Base-by-base conservation (phyloP, 2,888 invertebrate species). In the Lepidonotus clava region DNA sequence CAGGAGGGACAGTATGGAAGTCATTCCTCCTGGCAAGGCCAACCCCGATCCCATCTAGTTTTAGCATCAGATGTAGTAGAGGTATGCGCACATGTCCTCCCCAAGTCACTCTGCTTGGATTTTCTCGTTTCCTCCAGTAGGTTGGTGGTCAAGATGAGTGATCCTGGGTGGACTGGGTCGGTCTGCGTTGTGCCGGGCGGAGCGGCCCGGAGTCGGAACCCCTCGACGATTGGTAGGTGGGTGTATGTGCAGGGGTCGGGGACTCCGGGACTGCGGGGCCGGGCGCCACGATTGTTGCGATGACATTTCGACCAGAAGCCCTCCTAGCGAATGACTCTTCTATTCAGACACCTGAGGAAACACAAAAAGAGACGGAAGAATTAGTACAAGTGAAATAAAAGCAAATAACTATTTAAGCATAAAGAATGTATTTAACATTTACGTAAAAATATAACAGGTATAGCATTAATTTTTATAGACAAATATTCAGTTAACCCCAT, bases 271-370 rank as follows among this genome's bases (percentile, higher is more conserved):
- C n/a, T n/a, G n/a, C n/a, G n/a, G 46, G 46, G 21, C 28, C 5
- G 32, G 28, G 2, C 61, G 2, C 24, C 61, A 28, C 5, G 28
- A 24, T 2, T n/a, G 61, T 61, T 11, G 28, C 61, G 56, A n/a
- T n/a, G n/a, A 61, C 28, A 61, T 61, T 61, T 61, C 61, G 61
- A 61, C 61, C 61, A 61, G 61, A 24, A 61, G 11, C 38, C 8
- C n/a, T 71, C 71, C 5, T 18, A 38, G 71, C 71, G 71, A 71
- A 38, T 1, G 34, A 71, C 38, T 34, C 71, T 71, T 38, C 71
- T 71, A 71, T 6, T 71, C 36, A 36, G 38, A 36, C 34, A 71
- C 38, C 71, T 71, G 71, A 5, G 38, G 38, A 34, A 6, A 71
- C 71, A 71, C 5, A 71, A 71, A 8, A 46, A 11, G 8, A 18